phyloP scores from a whole-genome alignment of 2,797 vertebrate genomes.

The Premnoplex brunnescens region DNA sequence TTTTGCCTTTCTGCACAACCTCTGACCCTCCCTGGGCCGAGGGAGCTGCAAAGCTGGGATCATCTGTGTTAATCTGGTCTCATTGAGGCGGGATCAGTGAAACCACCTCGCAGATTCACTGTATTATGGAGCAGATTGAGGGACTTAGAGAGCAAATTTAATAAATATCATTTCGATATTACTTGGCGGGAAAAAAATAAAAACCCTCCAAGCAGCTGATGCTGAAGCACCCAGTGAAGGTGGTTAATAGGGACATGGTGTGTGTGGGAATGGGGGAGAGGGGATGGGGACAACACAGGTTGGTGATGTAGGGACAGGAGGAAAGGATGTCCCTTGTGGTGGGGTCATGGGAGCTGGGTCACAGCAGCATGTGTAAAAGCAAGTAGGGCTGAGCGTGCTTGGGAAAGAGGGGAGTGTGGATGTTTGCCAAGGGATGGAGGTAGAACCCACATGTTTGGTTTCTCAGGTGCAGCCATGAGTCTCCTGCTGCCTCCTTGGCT shows the following conservation, averaged over 20 bases:
- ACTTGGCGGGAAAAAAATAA: background rate
- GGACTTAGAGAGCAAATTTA: slow-evolving; percentile 68
- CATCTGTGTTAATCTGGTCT: slow-evolving; percentile 88
- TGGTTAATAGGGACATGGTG: accelerated
- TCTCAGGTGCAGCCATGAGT: accelerated
- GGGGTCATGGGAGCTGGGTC: background rate
- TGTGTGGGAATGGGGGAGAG: background rate
- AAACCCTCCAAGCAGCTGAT: background rate
- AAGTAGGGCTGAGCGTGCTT: background rate
- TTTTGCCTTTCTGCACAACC: slow-evolving; percentile 16
- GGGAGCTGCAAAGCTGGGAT: slow-evolving; percentile 82
- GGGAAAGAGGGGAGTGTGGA: background rate
- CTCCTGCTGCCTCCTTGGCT: background rate
- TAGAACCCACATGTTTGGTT: background rate
- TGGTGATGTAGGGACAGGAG: accelerated
- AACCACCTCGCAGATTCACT: slow-evolving; percentile 72
- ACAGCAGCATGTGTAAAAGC: accelerated
- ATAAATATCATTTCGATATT: slow-evolving; percentile 69
- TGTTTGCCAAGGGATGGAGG: background rate
- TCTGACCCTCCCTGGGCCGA: slow-evolving; percentile 35
- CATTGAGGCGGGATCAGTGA: slow-evolving; percentile 86
- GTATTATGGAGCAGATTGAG: slow-evolving; percentile 70
- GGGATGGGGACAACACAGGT: background rate
- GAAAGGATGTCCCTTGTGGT: accelerated
- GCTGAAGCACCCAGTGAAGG: background rate